phyloP scores from a whole-genome alignment of 2,797 vertebrate species.

The Pseudochromis fuscus region DNA sequence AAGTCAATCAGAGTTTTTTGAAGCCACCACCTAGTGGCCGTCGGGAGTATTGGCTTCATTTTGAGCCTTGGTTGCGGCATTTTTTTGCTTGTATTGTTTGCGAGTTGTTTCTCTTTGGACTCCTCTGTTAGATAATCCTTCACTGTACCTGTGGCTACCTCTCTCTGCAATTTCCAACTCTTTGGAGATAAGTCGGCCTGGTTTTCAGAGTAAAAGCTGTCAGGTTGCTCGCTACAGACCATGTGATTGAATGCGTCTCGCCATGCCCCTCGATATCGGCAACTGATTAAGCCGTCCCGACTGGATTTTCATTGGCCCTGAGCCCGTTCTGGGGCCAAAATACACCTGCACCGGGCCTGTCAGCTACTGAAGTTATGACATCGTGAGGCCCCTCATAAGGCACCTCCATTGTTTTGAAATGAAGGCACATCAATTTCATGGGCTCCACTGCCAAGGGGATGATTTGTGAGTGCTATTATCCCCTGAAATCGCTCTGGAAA shows the following conservation, averaged over 20 bases:
- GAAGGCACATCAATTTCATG: conserved; percentile 85
- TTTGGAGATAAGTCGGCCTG: conserved; percentile 43
- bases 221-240: conserved; percentile 31
- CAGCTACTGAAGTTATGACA: conserved; percentile 82
- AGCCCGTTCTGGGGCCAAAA: conserved; percentile 58
- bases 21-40: too few relatives aligned
- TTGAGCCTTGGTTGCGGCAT: too few relatives aligned
- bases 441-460: conserved; percentile 74
- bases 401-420: conserved; percentile 85
- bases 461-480: conserved; percentile 87
- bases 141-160: too few relatives aligned
- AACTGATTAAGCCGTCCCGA: conserved; percentile 77
- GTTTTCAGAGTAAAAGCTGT: conserved; percentile 51
- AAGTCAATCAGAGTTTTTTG: too few relatives aligned
- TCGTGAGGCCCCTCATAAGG: conserved; percentile 83
- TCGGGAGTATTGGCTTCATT: too few relatives aligned
- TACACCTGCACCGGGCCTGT: conserved; percentile 72
- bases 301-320: conserved; percentile 35
- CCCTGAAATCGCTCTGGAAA: conserved; percentile 77
- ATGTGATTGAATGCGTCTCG: conserved; percentile 70
- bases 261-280: conserved; percentile 38
- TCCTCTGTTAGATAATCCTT: too few relatives aligned
- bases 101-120: conserved; percentile 1
- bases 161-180: conserved; percentile 34
- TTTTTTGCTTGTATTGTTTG: not conserved